These are phyloP conservation scores for Heloderma charlesbogerti DNA, from an alignment of 2,113 vertebrate genomes.

Conservation along the genomic window DNA sequence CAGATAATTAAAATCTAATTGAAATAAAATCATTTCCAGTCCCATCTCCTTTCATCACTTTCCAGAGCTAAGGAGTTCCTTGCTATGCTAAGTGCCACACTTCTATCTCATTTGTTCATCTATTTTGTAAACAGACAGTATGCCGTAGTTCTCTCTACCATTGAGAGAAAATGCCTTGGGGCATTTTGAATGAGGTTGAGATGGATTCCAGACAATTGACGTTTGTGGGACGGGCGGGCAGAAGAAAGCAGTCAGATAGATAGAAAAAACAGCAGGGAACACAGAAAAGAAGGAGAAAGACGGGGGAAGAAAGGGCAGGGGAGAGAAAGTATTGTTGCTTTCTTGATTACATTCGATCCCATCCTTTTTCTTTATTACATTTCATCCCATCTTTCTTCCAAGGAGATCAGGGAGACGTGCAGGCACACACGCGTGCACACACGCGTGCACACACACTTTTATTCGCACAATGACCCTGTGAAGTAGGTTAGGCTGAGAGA, in stretches of 20 bases:
- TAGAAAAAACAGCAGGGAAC: background rate
- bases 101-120: background rate
- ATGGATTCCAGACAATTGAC: background rate
- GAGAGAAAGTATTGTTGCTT: no score
- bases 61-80: slow-evolving; percentile 60
- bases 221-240: background rate
- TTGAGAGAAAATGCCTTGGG: background rate
- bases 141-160: background rate
- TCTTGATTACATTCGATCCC: background rate
- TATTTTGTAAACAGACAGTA: slow-evolving; percentile 40
- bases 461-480: background rate
- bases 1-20: slow-evolving; percentile 82
- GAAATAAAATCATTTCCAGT: slow-evolving; percentile 78
- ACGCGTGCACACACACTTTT: background rate
- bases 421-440: background rate
- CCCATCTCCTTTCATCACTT: slow-evolving; percentile 49
- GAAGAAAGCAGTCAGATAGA: background rate
- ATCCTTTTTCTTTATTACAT: background rate
- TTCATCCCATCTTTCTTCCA: background rate
- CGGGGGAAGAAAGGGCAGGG: background rate
- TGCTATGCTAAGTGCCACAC: background rate
- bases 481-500: background rate
- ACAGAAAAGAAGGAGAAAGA: background rate
- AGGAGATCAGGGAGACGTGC: background rate
- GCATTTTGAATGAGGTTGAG: background rate